These are phyloP conservation scores for Doryteuthis pealeii DNA, from an alignment of 1,140 invertebrate species.

Conservation along the genomic window DNA sequence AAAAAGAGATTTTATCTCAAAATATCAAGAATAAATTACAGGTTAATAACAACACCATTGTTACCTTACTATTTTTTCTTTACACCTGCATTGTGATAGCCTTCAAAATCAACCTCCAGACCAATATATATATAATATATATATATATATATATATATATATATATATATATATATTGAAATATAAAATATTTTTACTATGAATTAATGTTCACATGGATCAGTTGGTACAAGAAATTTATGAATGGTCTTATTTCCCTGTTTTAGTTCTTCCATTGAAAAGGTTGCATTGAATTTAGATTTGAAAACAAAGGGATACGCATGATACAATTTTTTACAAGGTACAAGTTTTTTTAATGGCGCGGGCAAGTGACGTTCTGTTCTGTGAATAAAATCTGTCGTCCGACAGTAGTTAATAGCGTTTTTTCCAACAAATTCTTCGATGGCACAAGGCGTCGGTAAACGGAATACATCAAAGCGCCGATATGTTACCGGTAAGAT, in stretches of 20 bases:
- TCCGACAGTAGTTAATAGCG: conserved; percentile 32
- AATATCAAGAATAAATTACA: too few relatives aligned
- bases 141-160: too few relatives aligned
- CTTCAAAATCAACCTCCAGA: too few relatives aligned
- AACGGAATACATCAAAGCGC: conserved; percentile 36
- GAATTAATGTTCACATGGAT: background rate
- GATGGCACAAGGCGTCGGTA: conserved; percentile 44
- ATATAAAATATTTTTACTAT: too few relatives aligned
- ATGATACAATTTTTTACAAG: conserved; percentile 17
- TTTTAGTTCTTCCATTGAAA: background rate
- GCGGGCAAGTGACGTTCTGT: conserved; percentile 18
- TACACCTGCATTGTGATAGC: too few relatives aligned
- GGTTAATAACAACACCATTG: too few relatives aligned
- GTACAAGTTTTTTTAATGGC: conserved; percentile 7
- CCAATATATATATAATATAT: too few relatives aligned
- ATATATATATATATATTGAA: too few relatives aligned
- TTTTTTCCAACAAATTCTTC: conserved; percentile 33
- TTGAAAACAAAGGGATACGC: background rate
- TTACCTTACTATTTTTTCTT: too few relatives aligned
- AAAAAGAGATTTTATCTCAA: too few relatives aligned
- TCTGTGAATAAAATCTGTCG: conserved; percentile 33
- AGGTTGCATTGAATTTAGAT: background rate
- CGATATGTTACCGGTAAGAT: conserved; percentile 43
- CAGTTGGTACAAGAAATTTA: background rate
- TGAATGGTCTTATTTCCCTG: background rate